A percentile compares a stretch with the other conserved stretches of the same genome.
Evolutionary conservation across 2,797 vertebrate genomes (phyloP).

Genomic region (Thamnophis elegans): DNA sequence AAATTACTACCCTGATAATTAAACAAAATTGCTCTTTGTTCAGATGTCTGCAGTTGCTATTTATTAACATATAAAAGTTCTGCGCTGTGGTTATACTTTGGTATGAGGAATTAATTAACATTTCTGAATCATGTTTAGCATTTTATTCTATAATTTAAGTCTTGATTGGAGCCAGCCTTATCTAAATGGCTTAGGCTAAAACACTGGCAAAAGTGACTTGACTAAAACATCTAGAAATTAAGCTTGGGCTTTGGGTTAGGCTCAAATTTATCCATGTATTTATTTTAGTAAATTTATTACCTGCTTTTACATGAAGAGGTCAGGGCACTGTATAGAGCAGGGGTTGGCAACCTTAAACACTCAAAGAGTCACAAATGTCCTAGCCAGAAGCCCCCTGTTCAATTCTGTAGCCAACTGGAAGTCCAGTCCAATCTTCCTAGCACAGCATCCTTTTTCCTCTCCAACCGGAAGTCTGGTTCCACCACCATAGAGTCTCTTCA

Average conservation of each 20-base stretch:
- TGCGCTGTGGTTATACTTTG: background rate
- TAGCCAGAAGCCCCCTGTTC: too few species aligned
- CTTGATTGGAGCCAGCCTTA: background rate
- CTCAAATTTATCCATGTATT: background rate
- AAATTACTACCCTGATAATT: background rate
- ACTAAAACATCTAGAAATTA: background rate
- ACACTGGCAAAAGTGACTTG: background rate
- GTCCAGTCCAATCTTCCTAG: too few species aligned
- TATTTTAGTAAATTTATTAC: background rate
- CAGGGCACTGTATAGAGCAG: background rate
- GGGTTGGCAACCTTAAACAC: too few species aligned
- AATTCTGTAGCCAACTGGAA: too few species aligned
- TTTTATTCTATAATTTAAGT: background rate
- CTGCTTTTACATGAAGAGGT: background rate
- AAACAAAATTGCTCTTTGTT: slow-evolving; percentile 13
- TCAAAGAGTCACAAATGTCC: too few species aligned
- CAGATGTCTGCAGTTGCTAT: background rate
- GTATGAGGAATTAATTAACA: slow-evolving; percentile 10
- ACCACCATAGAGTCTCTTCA: too few species aligned
- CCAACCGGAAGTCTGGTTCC: too few species aligned
- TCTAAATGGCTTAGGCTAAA: background rate
- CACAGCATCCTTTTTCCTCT: too few species aligned
- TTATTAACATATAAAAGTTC: slow-evolving; percentile 3
- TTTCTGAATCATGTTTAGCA: background rate
- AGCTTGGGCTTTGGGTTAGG: background rate